These are phyloP conservation scores for Lithophane ornitopus DNA, from an alignment of 2,888 invertebrate species.

Conservation along the genomic window DNA sequence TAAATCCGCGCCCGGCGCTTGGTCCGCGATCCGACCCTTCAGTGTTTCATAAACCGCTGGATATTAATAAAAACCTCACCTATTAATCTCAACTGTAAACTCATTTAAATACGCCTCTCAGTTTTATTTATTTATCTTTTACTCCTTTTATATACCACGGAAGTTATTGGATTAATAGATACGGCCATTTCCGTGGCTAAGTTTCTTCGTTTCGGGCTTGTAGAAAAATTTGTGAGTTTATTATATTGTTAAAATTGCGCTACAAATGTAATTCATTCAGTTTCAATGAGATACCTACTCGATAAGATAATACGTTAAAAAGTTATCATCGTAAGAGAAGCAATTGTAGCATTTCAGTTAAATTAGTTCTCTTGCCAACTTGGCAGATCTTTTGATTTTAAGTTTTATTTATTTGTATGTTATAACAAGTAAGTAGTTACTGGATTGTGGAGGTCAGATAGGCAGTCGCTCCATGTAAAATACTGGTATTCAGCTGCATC, in stretches of 20 bases:
- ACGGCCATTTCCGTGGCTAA: neutral
- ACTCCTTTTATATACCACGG: conserved; percentile 13
- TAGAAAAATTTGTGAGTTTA: neutral
- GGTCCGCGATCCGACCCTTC: conserved; percentile 73
- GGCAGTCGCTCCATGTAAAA: no score
- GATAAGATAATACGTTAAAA: neutral
- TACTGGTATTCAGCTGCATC: no score
- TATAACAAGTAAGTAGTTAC: no score
- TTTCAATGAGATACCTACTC: neutral
- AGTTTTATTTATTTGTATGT: neutral
- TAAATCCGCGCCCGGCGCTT: conserved; percentile 71
- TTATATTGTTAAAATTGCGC: neutral
- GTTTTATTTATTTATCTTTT: conserved; percentile 65
- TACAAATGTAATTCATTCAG: neutral
- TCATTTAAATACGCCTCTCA: conserved; percentile 77
- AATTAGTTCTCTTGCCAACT: neutral
- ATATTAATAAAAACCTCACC: conserved; percentile 84
- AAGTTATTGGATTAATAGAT: neutral
- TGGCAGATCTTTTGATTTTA: neutral
- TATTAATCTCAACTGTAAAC: conserved; percentile 84
- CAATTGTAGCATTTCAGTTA: neutral
- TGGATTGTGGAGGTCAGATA: no score
- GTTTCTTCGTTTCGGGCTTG: neutral
- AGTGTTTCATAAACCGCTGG: conserved; percentile 78
- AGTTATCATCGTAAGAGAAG: neutral